phyloP scores from a whole-genome alignment of 2,797 vertebrate genomes.

The Acanthurus lineatus region DNA sequence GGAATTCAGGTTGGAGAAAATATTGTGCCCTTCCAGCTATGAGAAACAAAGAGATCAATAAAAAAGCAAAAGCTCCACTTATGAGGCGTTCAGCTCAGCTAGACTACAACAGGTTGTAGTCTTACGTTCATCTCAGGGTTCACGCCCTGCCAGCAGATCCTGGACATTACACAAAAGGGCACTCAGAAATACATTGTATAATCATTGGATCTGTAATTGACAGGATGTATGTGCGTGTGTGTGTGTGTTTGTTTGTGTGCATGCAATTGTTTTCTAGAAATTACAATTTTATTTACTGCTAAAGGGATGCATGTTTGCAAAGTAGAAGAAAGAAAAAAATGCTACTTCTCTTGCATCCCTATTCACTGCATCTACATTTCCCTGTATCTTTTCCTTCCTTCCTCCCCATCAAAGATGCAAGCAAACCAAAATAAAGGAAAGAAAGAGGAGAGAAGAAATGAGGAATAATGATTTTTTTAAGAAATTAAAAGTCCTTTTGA shows the following conservation, averaged over 20 bases:
- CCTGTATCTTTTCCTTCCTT: no score
- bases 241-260: not conserved
- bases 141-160: constrained; percentile 23
- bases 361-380: no score
- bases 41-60: constrained; percentile 93
- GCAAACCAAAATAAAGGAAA: no score
- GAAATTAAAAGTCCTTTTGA: no score
- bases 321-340: not conserved
- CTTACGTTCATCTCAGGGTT: constrained; percentile 25
- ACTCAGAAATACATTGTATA: not conserved
- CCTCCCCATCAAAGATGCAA: no score
- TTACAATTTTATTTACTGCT: no score
- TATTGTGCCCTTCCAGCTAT: constrained; percentile 99
- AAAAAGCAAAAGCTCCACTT: constrained; percentile 92
- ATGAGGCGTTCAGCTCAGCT: constrained; percentile 82
- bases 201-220: not conserved
- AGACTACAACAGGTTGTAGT: constrained; percentile 66
- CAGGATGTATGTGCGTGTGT: not conserved
- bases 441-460: no score
- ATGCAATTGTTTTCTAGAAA: no score
- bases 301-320: not conserved
- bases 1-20: constrained; percentile 99
- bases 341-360: no score
- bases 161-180: constrained; percentile 23
- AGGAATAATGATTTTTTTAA: no score